Percentiles rank a stretch among this genome's conserved stretches.
Evolutionary conservation across 2,888 invertebrate species (phyloP).

Genomic region (Drosophila mulleri): DNA sequence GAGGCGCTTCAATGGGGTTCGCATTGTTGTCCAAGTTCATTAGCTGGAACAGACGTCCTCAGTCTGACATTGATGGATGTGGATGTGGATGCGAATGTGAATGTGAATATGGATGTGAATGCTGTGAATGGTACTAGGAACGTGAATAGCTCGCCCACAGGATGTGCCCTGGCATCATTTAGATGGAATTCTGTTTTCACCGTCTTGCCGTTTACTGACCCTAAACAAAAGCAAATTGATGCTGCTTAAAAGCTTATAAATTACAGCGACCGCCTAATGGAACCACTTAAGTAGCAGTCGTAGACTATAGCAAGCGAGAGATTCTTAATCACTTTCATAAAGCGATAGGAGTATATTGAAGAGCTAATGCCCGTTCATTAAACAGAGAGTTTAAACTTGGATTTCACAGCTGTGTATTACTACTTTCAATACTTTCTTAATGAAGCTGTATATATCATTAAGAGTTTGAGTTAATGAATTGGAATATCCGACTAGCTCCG

Average conservation of each 20-base stretch:
- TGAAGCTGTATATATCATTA: not conserved
- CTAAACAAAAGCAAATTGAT: conserved; percentile 19
- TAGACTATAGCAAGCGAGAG: not conserved
- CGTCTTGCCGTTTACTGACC: conserved; percentile 27
- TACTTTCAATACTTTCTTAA: not conserved
- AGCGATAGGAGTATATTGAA: not conserved
- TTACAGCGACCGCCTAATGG: conserved; percentile 20
- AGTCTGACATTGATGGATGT: conserved; percentile 54
- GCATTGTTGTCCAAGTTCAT: conserved; percentile 44
- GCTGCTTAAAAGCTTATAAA: conserved; percentile 40
- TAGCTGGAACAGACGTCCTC: conserved; percentile 31
- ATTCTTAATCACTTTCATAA: conserved; percentile 1
- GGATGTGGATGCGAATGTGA: conserved; percentile 11
- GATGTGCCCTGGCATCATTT: conserved; percentile 25
- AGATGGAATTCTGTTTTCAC: conserved; percentile 7
- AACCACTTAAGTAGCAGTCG: conserved; percentile 7
- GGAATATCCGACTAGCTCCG: no score
- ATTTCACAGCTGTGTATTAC: not conserved
- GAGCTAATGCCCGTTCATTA: not conserved
- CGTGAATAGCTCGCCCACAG: conserved; percentile 21
- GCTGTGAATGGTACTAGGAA: not conserved
- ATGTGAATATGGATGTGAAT: conserved; percentile 21
- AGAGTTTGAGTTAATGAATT: not conserved
- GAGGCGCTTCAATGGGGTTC: conserved; percentile 37
- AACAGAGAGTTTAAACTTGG: not conserved